A percentile compares a stretch with the other conserved stretches of the same genome.
Evolutionary conservation across 2,113 vertebrate species (phyloP).

Genomic region (Dermatemys mawii): DNA sequence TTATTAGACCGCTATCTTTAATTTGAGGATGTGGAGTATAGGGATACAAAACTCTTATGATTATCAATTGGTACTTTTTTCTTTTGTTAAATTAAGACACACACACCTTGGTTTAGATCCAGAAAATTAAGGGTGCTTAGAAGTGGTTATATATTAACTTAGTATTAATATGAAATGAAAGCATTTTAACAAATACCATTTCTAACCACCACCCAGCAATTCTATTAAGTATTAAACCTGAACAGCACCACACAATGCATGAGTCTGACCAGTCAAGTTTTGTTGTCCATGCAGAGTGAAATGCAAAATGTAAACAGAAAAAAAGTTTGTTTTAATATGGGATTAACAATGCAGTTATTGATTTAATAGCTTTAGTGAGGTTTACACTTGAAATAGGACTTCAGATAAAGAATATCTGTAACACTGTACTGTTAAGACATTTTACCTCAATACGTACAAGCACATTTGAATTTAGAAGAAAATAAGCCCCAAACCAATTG

Average conservation of each 20-base stretch:
- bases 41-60: not conserved
- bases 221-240: accelerated
- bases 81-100: not conserved
- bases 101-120: not conserved
- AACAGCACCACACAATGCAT: not conserved
- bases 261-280: not conserved
- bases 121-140: not conserved
- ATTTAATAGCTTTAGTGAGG: not conserved
- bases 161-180: not conserved
- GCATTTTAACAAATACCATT: not conserved
- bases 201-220: not conserved
- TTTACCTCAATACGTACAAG: not conserved
- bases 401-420: not conserved
- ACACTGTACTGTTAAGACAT: not conserved
- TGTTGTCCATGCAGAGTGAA: not conserved
- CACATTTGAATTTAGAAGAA: not conserved
- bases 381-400: not conserved
- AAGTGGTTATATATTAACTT: not conserved
- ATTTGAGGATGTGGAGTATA: not conserved
- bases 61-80: not conserved
- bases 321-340: not conserved
- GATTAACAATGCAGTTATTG: not conserved
- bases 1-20: not conserved
- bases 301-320: not conserved
- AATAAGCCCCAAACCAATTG: not conserved